Percentiles rank a stretch among this genome's conserved stretches.
Evolutionary conservation across 2,113 vertebrate genomes (phyloP).

Genomic region (Chloebia gouldiae): DNA sequence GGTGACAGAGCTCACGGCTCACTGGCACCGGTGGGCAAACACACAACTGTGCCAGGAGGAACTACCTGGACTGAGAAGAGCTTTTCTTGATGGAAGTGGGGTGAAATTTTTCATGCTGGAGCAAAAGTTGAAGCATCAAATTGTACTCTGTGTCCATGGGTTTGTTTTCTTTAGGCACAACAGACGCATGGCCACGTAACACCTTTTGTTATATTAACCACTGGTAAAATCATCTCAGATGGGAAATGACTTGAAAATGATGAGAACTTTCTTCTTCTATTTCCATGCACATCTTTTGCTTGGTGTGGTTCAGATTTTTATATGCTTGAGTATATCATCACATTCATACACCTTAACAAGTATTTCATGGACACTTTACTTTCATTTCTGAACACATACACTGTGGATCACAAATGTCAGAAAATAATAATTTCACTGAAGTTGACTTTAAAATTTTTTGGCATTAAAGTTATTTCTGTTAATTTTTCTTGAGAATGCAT

Average conservation of each 20-base stretch:
- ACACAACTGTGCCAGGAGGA: not conserved
- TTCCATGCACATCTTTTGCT: not conserved
- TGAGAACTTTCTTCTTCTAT: not conserved
- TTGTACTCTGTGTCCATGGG: not conserved
- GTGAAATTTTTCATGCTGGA: not conserved
- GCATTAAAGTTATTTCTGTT: not conserved
- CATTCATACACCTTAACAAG: not conserved
- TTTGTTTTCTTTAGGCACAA: not conserved
- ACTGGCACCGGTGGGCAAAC: not conserved
- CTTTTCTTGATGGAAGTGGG: not conserved
- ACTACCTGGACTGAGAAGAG: not conserved
- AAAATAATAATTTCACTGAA: not conserved
- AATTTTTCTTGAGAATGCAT: not conserved
- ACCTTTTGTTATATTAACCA: not conserved
- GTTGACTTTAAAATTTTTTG: not conserved
- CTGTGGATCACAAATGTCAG: not conserved
- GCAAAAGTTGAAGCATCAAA: not conserved
- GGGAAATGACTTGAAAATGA: not conserved
- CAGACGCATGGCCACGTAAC: fast-evolving
- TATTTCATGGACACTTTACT: not conserved
- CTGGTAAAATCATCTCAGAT: not conserved
- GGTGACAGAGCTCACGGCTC: not conserved
- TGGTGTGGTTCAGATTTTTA: not conserved
- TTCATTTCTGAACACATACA: not conserved
- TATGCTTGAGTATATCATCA: not conserved